Percentiles rank a stretch among this genome's conserved stretches.
Evolutionary conservation across 2,797 vertebrate genomes (phyloP).

Genomic region (Phyllotis vaccarum): DNA sequence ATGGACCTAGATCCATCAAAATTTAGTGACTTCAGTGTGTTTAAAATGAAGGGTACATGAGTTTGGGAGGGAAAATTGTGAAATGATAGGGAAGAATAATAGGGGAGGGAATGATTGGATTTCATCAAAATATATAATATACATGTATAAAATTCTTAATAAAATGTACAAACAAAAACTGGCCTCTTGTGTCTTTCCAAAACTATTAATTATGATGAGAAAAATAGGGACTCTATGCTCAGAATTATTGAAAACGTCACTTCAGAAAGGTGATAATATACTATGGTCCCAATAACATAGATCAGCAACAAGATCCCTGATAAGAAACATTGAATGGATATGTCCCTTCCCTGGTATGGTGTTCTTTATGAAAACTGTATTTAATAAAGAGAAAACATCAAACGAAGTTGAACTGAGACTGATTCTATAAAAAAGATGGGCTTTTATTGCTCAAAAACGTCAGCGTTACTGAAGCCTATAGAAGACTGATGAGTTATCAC

Average conservation of each 20-base stretch:
- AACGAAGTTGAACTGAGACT: background rate
- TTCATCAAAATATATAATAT: background rate
- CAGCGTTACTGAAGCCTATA: background rate
- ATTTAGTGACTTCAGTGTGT: background rate
- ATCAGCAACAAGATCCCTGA: background rate
- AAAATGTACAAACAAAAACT: background rate
- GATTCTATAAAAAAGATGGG: background rate
- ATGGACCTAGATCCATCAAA: background rate
- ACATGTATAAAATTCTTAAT: background rate
- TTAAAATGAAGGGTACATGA: background rate
- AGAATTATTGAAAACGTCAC: background rate
- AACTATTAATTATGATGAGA: background rate
- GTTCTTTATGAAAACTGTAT: background rate
- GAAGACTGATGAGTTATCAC: background rate
- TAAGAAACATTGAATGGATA: background rate
- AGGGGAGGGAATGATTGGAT: background rate
- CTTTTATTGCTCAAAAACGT: background rate
- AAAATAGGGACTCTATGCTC: background rate
- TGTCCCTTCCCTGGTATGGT: background rate
- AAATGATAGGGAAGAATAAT: background rate
- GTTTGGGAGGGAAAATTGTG: background rate
- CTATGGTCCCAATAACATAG: background rate
- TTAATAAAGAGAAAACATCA: background rate
- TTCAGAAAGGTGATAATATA: background rate
- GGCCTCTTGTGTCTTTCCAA: background rate